Base-by-base conservation (phyloP, 2,113 vertebrate species). In the Campylorhamphus procurvoides region DNA sequence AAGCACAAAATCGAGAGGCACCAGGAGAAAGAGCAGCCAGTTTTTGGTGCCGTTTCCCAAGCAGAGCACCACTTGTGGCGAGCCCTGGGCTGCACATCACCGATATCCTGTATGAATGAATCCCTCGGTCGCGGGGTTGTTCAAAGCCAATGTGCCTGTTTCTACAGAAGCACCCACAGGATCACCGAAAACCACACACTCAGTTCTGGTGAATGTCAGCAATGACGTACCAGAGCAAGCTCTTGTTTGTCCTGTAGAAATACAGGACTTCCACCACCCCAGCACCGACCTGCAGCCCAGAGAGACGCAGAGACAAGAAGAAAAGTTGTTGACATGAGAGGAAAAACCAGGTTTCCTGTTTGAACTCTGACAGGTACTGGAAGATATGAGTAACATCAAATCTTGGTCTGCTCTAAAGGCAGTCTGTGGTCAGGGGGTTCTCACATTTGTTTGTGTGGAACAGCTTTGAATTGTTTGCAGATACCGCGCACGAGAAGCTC, bases 371-470 rank as follows among this genome's bases (percentile, higher is more conserved):
- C 98, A 98, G 98, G 98, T 98, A 98, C 98, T 98, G 98, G 98
- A 98, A 99, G 98, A 97, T 98, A 98, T 98, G 98, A 99, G 98
- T 99, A 99, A 99, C 98, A 98, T 98, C 96, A 98, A 98, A 97
- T 97, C 98, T 98, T 97, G 96, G 97, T 97, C 95, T 94, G 94
- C 96, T 96, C 97, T 89, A 92, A 97, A 97, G 94, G 97, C 96
- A 91, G 96, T 94, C 98, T 99, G 98, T 98, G 98, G 99, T 98
- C 97, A 97, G 95, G 98, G 97, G 98, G 97, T 98, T 97, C 97
- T 98, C 97, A 97, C 97, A 97, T 97, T 97, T 96, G 95, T 98
- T 97, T 97, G 85, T 95, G 92, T 90, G 94, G 96, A 92, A 92
- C 76, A 96, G 95, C 97, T 97, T 98, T 98, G 98, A 98, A 97